Percentiles rank a stretch among this genome's conserved stretches.
These are phyloP conservation scores for Apis dorsata DNA, from an alignment of 1,140 invertebrate species.

Conservation along the genomic window DNA sequence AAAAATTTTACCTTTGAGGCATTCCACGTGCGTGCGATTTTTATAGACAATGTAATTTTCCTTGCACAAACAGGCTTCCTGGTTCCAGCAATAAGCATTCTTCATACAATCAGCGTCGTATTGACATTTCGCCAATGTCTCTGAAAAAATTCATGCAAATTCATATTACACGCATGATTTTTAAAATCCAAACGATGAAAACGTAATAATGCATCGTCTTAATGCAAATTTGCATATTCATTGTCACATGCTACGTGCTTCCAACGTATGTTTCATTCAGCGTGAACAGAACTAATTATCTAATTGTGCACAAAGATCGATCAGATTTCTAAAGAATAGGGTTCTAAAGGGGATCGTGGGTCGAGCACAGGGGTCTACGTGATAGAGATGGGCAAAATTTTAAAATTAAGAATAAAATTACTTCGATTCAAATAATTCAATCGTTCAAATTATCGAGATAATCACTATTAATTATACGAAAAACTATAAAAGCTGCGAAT, in stretches of 20 bases:
- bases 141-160: conserved; percentile 52
- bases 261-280: neutral
- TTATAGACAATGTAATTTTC: conserved; percentile 62
- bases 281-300: neutral
- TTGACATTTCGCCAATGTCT: conserved; percentile 62
- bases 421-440: too few relatives aligned
- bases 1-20: conserved; percentile 65
- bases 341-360: neutral
- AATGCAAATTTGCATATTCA: too few relatives aligned
- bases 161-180: too few relatives aligned
- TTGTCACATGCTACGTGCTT: neutral
- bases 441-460: too few relatives aligned
- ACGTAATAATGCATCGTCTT: too few relatives aligned
- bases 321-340: neutral
- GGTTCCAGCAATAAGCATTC: conserved; percentile 69
- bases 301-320: neutral
- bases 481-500: too few relatives aligned
- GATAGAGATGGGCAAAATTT: too few relatives aligned
- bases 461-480: too few relatives aligned
- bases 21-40: conserved; percentile 64
- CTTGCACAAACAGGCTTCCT: conserved; percentile 67
- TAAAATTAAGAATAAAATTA: too few relatives aligned
- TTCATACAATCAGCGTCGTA: conserved; percentile 69
- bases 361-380: neutral
- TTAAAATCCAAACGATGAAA: neutral